phyloP scores from a whole-genome alignment of 2,113 vertebrate genomes.

The Bufo gargarizans region DNA sequence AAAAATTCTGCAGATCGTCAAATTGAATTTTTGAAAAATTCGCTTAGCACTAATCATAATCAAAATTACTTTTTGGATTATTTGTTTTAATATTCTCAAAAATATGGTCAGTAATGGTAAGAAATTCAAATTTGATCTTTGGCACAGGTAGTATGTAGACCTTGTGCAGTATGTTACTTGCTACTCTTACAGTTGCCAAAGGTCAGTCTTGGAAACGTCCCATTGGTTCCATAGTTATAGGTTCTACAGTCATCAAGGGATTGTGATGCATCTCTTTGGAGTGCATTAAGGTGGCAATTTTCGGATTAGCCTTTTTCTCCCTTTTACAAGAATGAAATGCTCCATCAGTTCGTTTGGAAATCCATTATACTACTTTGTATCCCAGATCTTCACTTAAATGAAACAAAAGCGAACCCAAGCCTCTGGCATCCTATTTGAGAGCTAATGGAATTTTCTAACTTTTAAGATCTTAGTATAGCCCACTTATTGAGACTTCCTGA shows the following conservation, averaged over 20 bases:
- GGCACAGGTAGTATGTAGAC: conserved; percentile 28
- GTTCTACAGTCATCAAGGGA: conserved; percentile 66
- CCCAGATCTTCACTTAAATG: conserved; percentile 60
- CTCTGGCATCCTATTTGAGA: conserved; percentile 60
- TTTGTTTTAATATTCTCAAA: neutral
- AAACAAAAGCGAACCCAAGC: conserved; percentile 61
- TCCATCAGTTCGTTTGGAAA: conserved; percentile 66
- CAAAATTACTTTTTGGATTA: neutral
- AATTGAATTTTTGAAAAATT: too few species aligned
- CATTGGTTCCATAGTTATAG: conserved; percentile 64
- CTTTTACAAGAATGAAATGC: conserved; percentile 68
- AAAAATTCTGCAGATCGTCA: too few species aligned
- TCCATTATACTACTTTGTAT: conserved; percentile 72
- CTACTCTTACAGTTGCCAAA: conserved; percentile 71
- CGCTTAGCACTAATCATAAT: neutral
- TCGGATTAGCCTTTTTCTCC: conserved; percentile 65
- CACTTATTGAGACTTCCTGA: conserved; percentile 63
- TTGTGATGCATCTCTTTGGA: conserved; percentile 66
- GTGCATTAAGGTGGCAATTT: conserved; percentile 67
- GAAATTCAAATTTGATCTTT: conserved; percentile 15
- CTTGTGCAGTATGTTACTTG: conserved; percentile 64
- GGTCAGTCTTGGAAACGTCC: conserved; percentile 64
- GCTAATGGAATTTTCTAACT: conserved; percentile 66
- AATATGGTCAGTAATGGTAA: conserved; percentile 3
- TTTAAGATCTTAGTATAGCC: conserved; percentile 64